These are phyloP conservation scores for Daktulosphaira vitifoliae DNA, from an alignment of 1,140 invertebrate species.

Conservation along the genomic window DNA sequence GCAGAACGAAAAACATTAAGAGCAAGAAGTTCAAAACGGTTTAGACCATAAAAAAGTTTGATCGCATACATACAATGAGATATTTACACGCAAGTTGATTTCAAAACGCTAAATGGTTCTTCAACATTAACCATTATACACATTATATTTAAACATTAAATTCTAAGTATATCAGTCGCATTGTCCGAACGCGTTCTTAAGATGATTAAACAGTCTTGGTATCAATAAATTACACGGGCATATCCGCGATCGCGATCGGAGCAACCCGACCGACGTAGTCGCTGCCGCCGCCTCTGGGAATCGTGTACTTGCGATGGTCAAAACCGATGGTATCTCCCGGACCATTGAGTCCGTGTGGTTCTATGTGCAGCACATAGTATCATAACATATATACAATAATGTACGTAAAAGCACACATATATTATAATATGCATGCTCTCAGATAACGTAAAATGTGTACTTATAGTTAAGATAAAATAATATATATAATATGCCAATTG, in stretches of 20 bases:
- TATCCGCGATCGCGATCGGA: neutral
- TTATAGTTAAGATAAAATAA: neutral
- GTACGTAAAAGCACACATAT: neutral
- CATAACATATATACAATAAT: conserved; percentile 1
- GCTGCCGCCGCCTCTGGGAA: conserved; percentile 12
- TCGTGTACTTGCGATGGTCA: conserved; percentile 5
- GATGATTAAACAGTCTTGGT: conserved; percentile 12
- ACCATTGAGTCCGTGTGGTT: neutral
- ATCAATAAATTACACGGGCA: conserved; percentile 18
- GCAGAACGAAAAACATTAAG: too few relatives aligned
- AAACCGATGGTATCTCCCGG: conserved; percentile 18
- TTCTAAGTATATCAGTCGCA: too few relatives aligned
- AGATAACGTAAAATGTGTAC: neutral
- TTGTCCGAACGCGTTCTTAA: neutral
- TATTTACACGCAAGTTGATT: too few relatives aligned
- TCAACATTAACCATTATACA: too few relatives aligned
- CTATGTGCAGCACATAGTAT: conserved; percentile 20
- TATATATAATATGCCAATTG: neutral
- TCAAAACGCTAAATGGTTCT: too few relatives aligned
- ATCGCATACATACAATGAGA: too few relatives aligned
- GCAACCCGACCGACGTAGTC: neutral
- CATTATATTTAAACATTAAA: too few relatives aligned
- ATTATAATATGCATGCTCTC: neutral
- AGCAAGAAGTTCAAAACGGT: too few relatives aligned
- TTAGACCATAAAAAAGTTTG: too few relatives aligned